Percentiles rank a stretch among this genome's conserved stretches.
Conservation (phyloP, 2,888 invertebrate genomes). For the Campoplex capitator region DNA sequence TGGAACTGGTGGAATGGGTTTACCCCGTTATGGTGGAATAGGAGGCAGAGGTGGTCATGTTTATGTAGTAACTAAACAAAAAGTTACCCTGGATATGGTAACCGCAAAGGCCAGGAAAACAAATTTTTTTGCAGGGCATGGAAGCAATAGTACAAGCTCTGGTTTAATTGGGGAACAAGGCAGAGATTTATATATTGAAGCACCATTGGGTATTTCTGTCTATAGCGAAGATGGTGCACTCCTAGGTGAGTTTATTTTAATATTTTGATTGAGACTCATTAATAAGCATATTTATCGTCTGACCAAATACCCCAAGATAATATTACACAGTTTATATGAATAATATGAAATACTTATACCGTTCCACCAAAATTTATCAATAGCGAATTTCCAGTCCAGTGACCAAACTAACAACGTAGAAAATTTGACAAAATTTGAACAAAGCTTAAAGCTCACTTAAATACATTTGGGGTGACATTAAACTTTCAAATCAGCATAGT, state of each 20-base stretch:
- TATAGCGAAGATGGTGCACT: constrained; percentile 88
- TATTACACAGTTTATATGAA: no score
- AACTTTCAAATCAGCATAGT: no score
- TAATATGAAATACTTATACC: no score
- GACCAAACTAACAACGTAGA: no score
- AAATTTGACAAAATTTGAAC: no score
- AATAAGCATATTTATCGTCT: background rate
- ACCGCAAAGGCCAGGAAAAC: constrained; percentile 86
- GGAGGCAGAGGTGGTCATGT: constrained; percentile 97
- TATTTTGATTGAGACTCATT: background rate
- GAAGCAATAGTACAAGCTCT: constrained; percentile 90
- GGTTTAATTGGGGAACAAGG: constrained; percentile 92
- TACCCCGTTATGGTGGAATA: constrained; percentile 93
- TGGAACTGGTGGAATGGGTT: constrained; percentile 93
- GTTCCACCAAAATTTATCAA: no score
- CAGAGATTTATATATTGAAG: constrained; percentile 89
- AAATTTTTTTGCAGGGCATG: constrained; percentile 89
- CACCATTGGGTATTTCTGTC: constrained; percentile 93
- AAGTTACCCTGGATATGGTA: constrained; percentile 86
- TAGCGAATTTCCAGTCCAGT: no score
- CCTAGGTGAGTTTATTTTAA: constrained; percentile 85
- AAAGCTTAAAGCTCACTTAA: no score
- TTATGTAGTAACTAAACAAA: constrained; percentile 89
- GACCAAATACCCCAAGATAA: background rate
- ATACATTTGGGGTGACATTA: no score